Percentiles rank a stretch among this genome's conserved stretches.
These are phyloP conservation scores for Tethea ocularis DNA, from an alignment of 2,888 invertebrate genomes.

Conservation along the genomic window DNA sequence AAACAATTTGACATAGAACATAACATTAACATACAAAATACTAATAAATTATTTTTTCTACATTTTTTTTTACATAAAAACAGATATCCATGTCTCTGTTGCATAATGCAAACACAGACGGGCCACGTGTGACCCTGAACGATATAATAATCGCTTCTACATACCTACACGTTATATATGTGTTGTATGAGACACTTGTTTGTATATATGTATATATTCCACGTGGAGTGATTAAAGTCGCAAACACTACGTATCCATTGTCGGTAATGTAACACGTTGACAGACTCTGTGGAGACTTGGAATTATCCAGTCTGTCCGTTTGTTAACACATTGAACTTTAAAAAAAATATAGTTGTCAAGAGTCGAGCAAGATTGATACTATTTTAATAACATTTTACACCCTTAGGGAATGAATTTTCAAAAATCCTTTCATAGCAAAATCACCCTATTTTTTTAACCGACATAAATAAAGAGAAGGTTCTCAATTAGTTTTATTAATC, in stretches of 20 bases:
- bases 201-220: neutral
- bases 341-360: too few species aligned
- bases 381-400: too few species aligned
- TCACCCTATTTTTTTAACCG: too few species aligned
- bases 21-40: conserved; percentile 6
- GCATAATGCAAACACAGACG: conserved; percentile 19
- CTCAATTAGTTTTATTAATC: too few species aligned
- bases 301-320: neutral
- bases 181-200: too few species aligned
- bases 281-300: neutral
- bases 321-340: neutral
- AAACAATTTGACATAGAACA: too few species aligned
- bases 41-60: too few species aligned
- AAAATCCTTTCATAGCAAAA: too few species aligned
- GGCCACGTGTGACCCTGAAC: conserved; percentile 34
- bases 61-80: too few species aligned
- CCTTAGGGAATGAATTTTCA: too few species aligned
- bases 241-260: neutral
- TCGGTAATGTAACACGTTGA: neutral
- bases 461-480: too few species aligned
- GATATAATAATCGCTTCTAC: conserved; percentile 22
- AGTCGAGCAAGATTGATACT: too few species aligned
- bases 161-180: conserved; percentile 3
- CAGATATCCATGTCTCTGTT: conserved; percentile 18
- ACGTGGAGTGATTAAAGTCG: neutral